Base-by-base conservation (phyloP, 2,113 vertebrate species). In the Thamnophis sirtalis region DNA sequence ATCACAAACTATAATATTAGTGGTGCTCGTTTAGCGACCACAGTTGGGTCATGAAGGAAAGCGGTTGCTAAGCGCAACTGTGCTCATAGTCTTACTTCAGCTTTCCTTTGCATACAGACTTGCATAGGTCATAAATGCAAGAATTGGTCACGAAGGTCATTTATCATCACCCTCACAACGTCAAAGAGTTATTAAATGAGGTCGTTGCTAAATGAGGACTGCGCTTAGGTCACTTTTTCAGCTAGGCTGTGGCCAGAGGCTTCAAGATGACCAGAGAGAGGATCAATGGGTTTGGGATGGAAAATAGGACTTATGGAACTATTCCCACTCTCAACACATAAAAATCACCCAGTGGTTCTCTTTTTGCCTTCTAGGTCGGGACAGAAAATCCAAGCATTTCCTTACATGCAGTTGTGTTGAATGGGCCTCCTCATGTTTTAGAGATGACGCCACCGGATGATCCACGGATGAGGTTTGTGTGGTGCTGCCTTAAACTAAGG, bases 361-460 rank as follows among this genome's bases (percentile, higher is more conserved):
- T 21, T 89, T 88, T 95, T 21, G 0, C 95, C 90, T 93, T 94
- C 43, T 95, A 99, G 99, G 99, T 98, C 2, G 99, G 99, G 7
- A 98, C 98, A 94, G 99, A 99, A 95, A 99, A 99, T 95, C 99
- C 99, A 2, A 98, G 98, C 3, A 98, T 99, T 95, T 98, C 98
- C 89, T 97, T 99, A 91, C 99, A 98, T 0, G 98, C 99, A 19
- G 99, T 99, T 49, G 98, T 99, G 96, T 97, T 99, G 28, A 99
- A 99, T 0, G 99, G 99, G 3, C 99, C 99, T 19, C 98, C 98
- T 15, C 99, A 99, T 92, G 99, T 98, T 73, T 98, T 99, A 90
- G 98, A 99, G 97, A 99, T 99, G 99, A 98, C 96, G 93, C 98
- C 98, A 0, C 99, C 99, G 0, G 99, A 99, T 0, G 98, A 99